Percentiles rank a stretch among this genome's conserved stretches.
Conservation (phyloP, 2,888 invertebrate species). For the Drosophila limbata region DNA sequence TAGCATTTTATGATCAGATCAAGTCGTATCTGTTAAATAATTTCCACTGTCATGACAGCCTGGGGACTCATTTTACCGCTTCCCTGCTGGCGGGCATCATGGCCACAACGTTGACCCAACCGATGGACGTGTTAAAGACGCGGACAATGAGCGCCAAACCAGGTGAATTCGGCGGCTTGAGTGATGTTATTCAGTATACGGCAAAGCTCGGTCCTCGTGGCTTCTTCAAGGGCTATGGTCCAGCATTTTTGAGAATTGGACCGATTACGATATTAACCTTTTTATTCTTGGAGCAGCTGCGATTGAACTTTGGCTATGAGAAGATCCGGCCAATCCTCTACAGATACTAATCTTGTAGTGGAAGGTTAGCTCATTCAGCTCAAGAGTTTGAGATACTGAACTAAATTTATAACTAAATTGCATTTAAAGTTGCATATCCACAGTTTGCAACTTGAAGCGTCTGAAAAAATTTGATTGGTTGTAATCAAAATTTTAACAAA, state of each 20-base stretch:
- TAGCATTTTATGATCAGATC: constrained; percentile 98
- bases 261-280: constrained; percentile 98
- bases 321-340: neutral
- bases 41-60: constrained; percentile 92
- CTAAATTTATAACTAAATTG: constrained; percentile 1
- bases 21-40: constrained; percentile 87
- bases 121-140: constrained; percentile 98
- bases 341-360: neutral
- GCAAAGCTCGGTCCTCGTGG: constrained; percentile 95
- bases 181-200: constrained; percentile 91
- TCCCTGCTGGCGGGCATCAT: constrained; percentile 91
- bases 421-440: neutral
- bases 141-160: constrained; percentile 98
- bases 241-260: constrained; percentile 96
- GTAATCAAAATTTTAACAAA: constrained; percentile 2
- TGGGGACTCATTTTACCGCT: constrained; percentile 93
- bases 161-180: constrained; percentile 92
- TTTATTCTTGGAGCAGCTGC: constrained; percentile 96
- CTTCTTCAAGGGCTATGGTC: constrained; percentile 98
- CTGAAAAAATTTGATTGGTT: neutral
- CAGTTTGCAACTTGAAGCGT: neutral
- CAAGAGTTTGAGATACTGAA: neutral
- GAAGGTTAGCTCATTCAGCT: neutral
- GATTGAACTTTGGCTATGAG: constrained; percentile 89
- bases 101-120: constrained; percentile 91